Conservation (phyloP, 2,113 vertebrate genomes). For the Hydrolagus affinis region DNA sequence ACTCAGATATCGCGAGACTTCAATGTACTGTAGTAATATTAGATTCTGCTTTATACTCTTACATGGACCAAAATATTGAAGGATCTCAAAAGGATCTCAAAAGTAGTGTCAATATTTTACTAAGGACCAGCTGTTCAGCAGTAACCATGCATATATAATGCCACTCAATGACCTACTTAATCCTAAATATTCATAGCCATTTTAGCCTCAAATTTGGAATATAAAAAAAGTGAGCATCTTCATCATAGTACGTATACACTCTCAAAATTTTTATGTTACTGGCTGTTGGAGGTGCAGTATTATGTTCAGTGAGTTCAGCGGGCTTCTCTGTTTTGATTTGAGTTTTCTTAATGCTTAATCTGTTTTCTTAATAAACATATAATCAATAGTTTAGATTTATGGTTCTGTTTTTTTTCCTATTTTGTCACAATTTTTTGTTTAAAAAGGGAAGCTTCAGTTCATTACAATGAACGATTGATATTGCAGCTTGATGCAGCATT, state of each 20-base stretch:
- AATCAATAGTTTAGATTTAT: neutral
- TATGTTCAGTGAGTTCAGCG: too few species aligned
- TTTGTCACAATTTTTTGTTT: neutral
- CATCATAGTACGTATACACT: neutral
- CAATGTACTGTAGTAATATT: too few species aligned
- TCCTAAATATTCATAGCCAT: neutral
- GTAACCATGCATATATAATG: neutral
- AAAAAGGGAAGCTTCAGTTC: neutral
- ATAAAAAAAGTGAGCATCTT: too few species aligned
- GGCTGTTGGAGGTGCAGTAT: too few species aligned
- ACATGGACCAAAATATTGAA: neutral
- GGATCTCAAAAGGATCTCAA: neutral
- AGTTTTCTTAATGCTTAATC: slow-evolving; percentile 36
- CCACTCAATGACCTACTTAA: neutral
- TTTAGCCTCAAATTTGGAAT: neutral
- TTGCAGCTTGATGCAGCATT: neutral
- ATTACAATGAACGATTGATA: neutral
- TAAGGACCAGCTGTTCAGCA: neutral
- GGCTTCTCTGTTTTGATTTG: slow-evolving; percentile 1
- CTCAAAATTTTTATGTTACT: neutral
- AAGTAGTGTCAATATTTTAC: neutral
- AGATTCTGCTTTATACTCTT: neutral
- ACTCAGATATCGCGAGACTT: too few species aligned
- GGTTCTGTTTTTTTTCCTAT: slow-evolving; percentile 10
- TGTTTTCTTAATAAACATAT: too few species aligned